Evolutionary conservation across 2,113 vertebrate genomes (phyloP), one percentile per base, ranked within the genome.

Genomic region (Sinocyclocheilus rhinocerous): DNA sequence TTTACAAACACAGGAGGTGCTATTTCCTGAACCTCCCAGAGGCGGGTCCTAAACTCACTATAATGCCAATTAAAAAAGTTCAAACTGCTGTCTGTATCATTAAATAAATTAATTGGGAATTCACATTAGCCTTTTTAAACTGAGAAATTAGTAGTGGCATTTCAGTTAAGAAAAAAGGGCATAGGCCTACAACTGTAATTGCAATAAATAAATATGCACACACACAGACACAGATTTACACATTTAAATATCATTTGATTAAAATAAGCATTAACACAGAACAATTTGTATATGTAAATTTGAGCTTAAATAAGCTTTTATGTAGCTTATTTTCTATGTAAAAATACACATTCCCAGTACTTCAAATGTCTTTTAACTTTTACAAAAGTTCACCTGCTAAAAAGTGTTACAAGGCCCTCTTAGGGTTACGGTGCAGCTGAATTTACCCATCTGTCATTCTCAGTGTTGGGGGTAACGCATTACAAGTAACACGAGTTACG

Each of bases 21-120:
- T 22, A 82, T 82, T 82, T 82, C 61, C 80, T 82, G 80, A 29
- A 81, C 79, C 79, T 81, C 79, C 79, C 36, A 42, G 9, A 67
- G 80, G 80, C 63, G 61, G 80, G 42, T 6, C 39, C 48, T 67
- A 9, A 61, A n/a, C 76, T 36, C 16, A 1, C 26, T 33, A 9
- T 0, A 22, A 72, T 12, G 33, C 9, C 18, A 42, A 29, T 22
- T 22, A 42, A n/a, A 22, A 42, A 9, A 2, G 10, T 42, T 16
- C 18, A 22, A 9, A 72, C 20, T 12, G 10, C 4, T 72, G 9
- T 42, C 9, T 42, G 36, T n/a, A 39, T 42, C 9, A 22, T 42
- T 72, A 22, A 39, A 22, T 72, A 11, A 11, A 2, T 42, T 22
- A 0, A 72, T 72, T 42, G 22, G 36, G 20, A 42, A 72, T 61